A percentile compares a stretch with the other conserved stretches of the same genome.
phyloP scores from a whole-genome alignment of 2,113 vertebrate genomes.

The Cyanoderma ruficeps region DNA sequence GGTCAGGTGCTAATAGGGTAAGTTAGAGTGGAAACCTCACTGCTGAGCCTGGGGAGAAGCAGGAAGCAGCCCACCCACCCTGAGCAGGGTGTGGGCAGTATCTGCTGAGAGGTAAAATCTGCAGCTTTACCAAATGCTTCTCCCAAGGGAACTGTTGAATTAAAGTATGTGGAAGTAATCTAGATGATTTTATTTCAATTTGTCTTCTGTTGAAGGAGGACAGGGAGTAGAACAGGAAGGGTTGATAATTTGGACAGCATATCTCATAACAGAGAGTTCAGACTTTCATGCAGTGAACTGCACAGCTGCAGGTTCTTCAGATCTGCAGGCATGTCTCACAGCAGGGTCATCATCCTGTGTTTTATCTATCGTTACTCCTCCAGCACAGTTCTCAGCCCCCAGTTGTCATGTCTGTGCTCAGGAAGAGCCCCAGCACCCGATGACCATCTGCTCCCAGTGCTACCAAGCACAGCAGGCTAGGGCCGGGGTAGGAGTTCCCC shows the following conservation, averaged over 20 bases:
- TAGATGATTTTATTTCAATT: not conserved
- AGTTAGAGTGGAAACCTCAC: not conserved
- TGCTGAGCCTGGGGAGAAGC: not conserved
- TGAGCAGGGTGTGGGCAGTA: not conserved
- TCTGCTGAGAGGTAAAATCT: not conserved
- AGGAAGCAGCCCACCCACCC: not conserved
- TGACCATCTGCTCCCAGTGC: not conserved
- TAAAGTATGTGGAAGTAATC: not conserved
- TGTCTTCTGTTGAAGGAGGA: not conserved
- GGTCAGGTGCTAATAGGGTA: not conserved
- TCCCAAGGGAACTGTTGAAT: not conserved
- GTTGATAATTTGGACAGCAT: not conserved
- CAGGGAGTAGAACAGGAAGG: not conserved
- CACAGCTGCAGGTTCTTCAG: not conserved
- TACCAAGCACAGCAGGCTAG: accelerated
- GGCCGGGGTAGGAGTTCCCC: not conserved
- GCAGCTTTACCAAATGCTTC: not conserved
- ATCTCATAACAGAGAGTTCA: not conserved
- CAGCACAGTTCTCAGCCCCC: not conserved
- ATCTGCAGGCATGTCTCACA: not conserved
- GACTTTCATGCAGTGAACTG: not conserved
- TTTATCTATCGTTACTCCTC: not conserved
- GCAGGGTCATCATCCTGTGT: not conserved
- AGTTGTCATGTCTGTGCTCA: accelerated
- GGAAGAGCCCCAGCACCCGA: accelerated